Conservation (phyloP, 2,113 vertebrate species). For the Burhinus bistriatus region DNA sequence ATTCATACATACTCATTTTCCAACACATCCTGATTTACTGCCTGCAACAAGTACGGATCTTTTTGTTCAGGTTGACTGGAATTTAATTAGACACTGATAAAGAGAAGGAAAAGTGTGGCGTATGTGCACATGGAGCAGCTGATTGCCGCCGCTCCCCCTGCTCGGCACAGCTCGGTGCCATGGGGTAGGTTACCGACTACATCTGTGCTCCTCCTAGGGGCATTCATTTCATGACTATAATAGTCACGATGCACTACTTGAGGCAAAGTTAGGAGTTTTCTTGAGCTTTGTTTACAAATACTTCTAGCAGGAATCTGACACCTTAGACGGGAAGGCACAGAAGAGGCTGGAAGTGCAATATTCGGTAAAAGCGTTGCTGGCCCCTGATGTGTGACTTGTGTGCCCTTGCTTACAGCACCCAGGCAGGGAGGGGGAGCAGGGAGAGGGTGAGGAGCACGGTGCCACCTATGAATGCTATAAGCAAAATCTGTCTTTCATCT, state of each 20-base stretch:
- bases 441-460: not conserved
- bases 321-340: not conserved
- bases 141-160: not conserved
- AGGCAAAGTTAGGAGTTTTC: not conserved
- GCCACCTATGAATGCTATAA: not conserved
- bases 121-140: not conserved
- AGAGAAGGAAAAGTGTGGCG: constrained; percentile 14
- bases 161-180: not conserved
- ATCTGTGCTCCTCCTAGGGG: constrained; percentile 1
- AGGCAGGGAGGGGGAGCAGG: not conserved
- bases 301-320: not conserved
- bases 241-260: not conserved
- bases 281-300: constrained; percentile 30
- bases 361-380: not conserved
- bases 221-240: not conserved
- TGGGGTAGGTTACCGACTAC: not conserved
- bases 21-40: not conserved
- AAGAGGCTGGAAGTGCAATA: not conserved
- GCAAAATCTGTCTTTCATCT: constrained; percentile 11
- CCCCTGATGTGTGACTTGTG: not conserved
- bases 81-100: constrained; percentile 57
- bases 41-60: not conserved
- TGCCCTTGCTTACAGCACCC: constrained; percentile 5
- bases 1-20: not conserved
- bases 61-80: constrained; percentile 47